Conservation (phyloP, 1,140 invertebrate genomes). For the Phymastichus coffea region DNA sequence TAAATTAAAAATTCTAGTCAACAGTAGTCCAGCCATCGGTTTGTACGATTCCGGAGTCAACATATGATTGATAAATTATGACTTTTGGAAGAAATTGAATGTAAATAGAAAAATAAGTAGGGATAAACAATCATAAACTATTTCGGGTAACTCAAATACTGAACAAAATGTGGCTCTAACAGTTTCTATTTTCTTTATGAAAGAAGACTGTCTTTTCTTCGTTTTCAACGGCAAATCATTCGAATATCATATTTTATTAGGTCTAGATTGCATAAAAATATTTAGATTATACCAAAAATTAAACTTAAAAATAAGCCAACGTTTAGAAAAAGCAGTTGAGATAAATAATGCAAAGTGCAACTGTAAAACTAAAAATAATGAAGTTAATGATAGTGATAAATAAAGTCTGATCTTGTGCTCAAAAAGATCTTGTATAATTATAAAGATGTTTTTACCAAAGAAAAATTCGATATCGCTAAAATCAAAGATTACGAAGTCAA, state of each 20-base stretch:
- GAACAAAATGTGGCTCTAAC: constrained; percentile 14
- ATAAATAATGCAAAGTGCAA: constrained; percentile 15
- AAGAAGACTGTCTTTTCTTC: too few species aligned
- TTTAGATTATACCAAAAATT: constrained; percentile 28
- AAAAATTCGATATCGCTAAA: constrained; percentile 11
- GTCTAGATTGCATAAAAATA: constrained; percentile 29
- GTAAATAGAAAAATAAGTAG: constrained; percentile 11
- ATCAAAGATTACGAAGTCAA: constrained; percentile 13
- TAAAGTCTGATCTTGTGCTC: too few species aligned
- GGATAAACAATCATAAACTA: neutral
- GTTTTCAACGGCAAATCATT: too few species aligned
- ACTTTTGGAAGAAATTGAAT: constrained; percentile 4
- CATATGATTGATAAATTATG: constrained; percentile 28
- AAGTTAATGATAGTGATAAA: neutral
- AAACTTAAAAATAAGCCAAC: constrained; percentile 26
- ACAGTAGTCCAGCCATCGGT: constrained; percentile 13
- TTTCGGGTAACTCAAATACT: constrained; percentile 12
- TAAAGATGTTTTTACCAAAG: constrained; percentile 4
- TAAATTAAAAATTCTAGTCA: constrained; percentile 21
- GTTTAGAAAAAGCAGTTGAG: neutral
- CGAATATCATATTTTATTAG: too few species aligned
- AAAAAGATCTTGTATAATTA: constrained; percentile 14
- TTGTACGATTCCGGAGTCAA: constrained; percentile 32
- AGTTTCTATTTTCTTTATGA: constrained; percentile 24
- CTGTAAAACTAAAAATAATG: neutral